These are phyloP conservation scores for Bombylius discolor DNA, from an alignment of 2,888 invertebrate species.

Conservation along the genomic window DNA sequence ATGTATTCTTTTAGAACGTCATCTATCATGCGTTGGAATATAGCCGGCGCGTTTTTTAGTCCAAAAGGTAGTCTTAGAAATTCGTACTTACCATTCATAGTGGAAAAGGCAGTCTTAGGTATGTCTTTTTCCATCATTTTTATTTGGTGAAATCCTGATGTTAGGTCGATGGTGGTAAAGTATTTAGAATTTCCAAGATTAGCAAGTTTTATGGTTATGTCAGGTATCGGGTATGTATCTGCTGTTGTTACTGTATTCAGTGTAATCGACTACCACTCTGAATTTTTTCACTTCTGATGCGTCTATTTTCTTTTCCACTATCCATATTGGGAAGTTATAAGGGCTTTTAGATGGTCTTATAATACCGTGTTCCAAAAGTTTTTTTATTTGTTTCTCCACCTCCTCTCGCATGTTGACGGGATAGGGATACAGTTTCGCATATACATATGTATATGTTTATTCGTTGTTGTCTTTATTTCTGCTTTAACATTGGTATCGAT, in stretches of 20 bases:
- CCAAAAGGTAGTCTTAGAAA: constrained; percentile 4
- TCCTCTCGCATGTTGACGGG: constrained; percentile 1
- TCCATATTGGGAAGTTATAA: constrained; percentile 16
- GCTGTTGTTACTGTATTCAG: constrained; percentile 4
- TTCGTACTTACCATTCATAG: constrained; percentile 13
- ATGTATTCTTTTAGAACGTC: constrained; percentile 7
- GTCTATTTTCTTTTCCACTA: constrained; percentile 19
- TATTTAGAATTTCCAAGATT: constrained; percentile 5
- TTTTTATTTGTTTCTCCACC: constrained; percentile 1
- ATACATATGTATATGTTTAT: constrained; percentile 1
- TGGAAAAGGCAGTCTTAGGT: constrained; percentile 11
- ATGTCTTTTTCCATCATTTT: constrained; percentile 7
- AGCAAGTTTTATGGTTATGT: constrained; percentile 1
- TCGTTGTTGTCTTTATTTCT: constrained; percentile 5
- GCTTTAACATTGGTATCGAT: constrained; percentile 2
- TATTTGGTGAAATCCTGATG: constrained; percentile 11
- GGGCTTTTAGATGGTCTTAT: constrained; percentile 12
- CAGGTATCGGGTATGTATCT: constrained; percentile 2
- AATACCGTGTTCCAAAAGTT: background rate
- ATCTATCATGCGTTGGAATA: constrained; percentile 10
- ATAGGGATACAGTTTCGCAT: constrained; percentile 1
- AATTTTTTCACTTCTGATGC: constrained; percentile 7
- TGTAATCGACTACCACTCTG: constrained; percentile 1
- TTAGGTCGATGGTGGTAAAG: constrained; percentile 8
- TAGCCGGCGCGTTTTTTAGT: constrained; percentile 12